Conservation (phyloP, 2,888 invertebrate species). For the Leptogaster cylindrica region DNA sequence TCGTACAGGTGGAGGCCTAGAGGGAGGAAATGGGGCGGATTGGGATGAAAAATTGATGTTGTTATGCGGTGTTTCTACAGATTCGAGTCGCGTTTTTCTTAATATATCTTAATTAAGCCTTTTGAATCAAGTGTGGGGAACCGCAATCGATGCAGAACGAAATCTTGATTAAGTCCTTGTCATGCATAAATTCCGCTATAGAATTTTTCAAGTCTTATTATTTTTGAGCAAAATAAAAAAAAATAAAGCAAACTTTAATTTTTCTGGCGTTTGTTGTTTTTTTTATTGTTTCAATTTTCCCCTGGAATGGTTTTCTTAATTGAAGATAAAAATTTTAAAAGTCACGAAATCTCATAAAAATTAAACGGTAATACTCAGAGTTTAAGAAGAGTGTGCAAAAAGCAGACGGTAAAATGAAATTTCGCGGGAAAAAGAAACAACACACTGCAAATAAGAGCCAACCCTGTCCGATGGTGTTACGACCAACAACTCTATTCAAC, state of each 20-base stretch:
- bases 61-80: too few species aligned
- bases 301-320: constrained; percentile 17
- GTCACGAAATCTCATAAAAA: constrained; percentile 43
- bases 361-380: constrained; percentile 32
- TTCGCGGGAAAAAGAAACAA: constrained; percentile 28
- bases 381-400: neutral
- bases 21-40: too few species aligned
- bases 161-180: neutral
- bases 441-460: constrained; percentile 15
- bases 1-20: neutral
- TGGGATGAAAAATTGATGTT: too few species aligned
- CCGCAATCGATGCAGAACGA: neutral
- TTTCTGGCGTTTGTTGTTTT: neutral
- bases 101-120: neutral
- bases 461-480: constrained; percentile 32
- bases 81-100: neutral
- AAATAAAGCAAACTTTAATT: too few species aligned
- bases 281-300: constrained; percentile 24
- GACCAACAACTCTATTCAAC: constrained; percentile 31
- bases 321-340: constrained; percentile 40
- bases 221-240: too few species aligned
- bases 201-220: too few species aligned
- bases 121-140: neutral
- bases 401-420: neutral
- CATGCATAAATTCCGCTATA: too few species aligned